Evolutionary conservation across 2,113 vertebrate genomes (phyloP).

Genomic region (Stegastes partitus): DNA sequence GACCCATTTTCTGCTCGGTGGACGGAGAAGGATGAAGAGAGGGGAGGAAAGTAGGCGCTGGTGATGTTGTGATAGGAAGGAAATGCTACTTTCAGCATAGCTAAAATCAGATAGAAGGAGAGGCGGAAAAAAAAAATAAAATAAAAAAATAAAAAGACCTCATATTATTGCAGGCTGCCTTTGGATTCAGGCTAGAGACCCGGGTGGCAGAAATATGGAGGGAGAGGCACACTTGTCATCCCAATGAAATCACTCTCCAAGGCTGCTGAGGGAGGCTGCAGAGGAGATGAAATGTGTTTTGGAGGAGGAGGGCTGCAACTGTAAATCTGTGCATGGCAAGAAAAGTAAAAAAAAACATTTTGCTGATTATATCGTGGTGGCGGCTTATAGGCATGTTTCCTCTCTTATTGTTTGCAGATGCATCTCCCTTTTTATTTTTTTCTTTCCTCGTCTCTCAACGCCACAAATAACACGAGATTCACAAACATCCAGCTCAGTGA

Average conservation of each 20-base stretch:
- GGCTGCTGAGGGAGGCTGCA: conserved; percentile 53
- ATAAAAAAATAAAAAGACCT: background rate
- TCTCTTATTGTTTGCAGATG: background rate
- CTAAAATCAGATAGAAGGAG: conserved; percentile 56
- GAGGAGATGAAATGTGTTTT: conserved; percentile 34
- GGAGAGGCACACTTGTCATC: conserved; percentile 69
- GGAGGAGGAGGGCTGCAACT: conserved; percentile 5
- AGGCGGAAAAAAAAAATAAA: background rate
- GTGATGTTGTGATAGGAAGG: conserved; percentile 52
- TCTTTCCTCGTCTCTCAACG: conserved; percentile 6
- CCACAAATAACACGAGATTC: background rate
- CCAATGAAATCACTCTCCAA: conserved; percentile 66
- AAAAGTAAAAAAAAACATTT: conserved; percentile 34
- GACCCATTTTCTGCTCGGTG: conserved; percentile 69
- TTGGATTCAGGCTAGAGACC: conserved; percentile 47
- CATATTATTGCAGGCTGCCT: conserved; percentile 35
- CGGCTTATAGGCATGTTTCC: conserved; percentile 14
- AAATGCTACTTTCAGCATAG: conserved; percentile 67
- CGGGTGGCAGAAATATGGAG: conserved; percentile 70
- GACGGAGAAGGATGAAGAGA: conserved; percentile 24
- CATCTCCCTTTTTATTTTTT: conserved; percentile 7
- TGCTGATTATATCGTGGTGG: conserved; percentile 34
- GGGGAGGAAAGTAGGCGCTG: conserved; percentile 19
- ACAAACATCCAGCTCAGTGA: conserved; percentile 13
- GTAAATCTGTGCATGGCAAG: conserved; percentile 16